Evolutionary conservation across 2,113 vertebrate species (phyloP).

Genomic region (Psephotus haematonotus): DNA sequence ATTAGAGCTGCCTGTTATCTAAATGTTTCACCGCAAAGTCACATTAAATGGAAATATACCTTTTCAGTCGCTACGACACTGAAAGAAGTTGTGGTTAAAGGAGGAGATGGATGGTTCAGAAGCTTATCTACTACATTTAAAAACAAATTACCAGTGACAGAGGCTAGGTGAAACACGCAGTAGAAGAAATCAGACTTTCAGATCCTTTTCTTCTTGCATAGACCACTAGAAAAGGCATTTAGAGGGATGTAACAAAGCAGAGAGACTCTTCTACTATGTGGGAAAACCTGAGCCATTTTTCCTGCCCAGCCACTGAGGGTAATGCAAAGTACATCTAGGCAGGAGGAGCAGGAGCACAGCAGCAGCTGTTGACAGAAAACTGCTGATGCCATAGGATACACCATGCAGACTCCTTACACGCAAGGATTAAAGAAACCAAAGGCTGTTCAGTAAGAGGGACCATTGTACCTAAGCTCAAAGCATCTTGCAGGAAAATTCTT

Average conservation of each 20-base stretch:
- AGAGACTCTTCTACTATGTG: background rate
- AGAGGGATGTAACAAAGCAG: background rate
- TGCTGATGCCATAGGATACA: background rate
- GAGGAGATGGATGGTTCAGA: background rate
- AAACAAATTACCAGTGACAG: slow-evolving; percentile 33
- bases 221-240: background rate
- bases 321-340: rapidly evolving
- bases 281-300: background rate
- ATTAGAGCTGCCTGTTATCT: slow-evolving; percentile 18
- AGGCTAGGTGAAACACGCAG: background rate
- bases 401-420: background rate
- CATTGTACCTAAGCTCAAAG: background rate
- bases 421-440: background rate
- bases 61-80: background rate
- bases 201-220: background rate
- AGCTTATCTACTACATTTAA: slow-evolving; percentile 31
- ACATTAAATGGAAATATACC: slow-evolving; percentile 37
- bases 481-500: background rate
- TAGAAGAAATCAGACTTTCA: slow-evolving; percentile 5
- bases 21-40: slow-evolving; percentile 39
- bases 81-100: background rate
- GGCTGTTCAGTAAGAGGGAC: background rate
- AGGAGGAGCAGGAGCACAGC: background rate
- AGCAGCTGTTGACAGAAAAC: background rate
- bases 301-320: background rate